These are phyloP conservation scores for Aphyosemion australe DNA, from an alignment of 2,113 vertebrate genomes.

Conservation along the genomic window DNA sequence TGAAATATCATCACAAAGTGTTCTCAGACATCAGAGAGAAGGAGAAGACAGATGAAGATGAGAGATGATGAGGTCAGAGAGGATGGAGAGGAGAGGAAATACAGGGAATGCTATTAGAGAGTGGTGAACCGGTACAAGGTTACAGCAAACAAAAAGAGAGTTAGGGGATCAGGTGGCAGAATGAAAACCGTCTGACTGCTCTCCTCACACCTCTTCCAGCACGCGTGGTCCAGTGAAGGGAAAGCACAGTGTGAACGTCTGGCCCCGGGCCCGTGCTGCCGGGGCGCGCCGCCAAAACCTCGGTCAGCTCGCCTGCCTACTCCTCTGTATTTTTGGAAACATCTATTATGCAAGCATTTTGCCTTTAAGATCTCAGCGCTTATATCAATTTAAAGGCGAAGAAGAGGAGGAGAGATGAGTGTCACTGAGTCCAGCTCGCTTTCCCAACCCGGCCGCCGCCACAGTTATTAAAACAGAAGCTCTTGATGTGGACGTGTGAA, in stretches of 20 bases:
- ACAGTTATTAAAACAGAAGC: conserved; percentile 25
- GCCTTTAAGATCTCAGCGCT: conserved; percentile 65
- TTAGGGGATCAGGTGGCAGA: conserved; percentile 51
- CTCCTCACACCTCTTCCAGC: conserved; percentile 61
- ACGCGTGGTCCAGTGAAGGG: conserved; percentile 41
- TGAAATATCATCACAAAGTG: conserved; percentile 52
- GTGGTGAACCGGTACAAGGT: conserved; percentile 14
- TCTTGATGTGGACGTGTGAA: conserved; percentile 24
- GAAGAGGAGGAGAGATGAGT: conserved; percentile 43
- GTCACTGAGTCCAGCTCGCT: conserved; percentile 35
- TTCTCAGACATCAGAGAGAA: conserved; percentile 34
- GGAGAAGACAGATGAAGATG: conserved; percentile 39
- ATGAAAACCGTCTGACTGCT: conserved; percentile 55
- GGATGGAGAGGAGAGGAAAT: conserved; percentile 29
- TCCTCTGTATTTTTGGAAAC: conserved; percentile 77
- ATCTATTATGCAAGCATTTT: conserved; percentile 77
- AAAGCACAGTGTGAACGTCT: conserved; percentile 56
- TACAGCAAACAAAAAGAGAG: conserved; percentile 7
- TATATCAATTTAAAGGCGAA: conserved; percentile 38
- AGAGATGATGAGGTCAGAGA: conserved; percentile 40
- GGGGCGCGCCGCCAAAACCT: conserved; percentile 67
- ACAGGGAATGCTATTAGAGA: conserved; percentile 32
- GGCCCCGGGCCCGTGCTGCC: conserved; percentile 48
- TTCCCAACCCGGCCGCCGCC: conserved; percentile 14
- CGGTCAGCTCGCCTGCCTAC: conserved; percentile 62